Conservation (phyloP, 2,797 vertebrate genomes). For the Tachyglossus aculeatus region DNA sequence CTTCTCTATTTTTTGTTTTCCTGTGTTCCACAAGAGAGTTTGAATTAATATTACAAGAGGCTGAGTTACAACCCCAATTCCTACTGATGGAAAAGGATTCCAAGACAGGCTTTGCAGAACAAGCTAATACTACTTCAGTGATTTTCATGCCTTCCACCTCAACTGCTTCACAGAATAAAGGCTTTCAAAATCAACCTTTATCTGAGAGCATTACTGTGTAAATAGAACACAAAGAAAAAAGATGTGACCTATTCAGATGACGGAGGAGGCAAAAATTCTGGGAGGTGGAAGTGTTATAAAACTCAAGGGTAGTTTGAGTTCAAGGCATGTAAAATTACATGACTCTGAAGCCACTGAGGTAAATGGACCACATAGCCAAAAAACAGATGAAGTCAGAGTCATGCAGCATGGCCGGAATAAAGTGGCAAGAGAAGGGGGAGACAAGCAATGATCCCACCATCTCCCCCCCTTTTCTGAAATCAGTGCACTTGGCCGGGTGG, state of each 20-base stretch:
- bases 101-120: background rate
- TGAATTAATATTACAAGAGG: slow-evolving; percentile 20
- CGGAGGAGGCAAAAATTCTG: slow-evolving; percentile 25
- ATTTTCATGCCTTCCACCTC: slow-evolving; percentile 20
- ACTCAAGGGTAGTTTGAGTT: background rate
- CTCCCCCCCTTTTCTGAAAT: background rate
- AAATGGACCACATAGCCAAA: slow-evolving; percentile 10
- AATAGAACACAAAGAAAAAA: background rate
- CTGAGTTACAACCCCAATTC: slow-evolving; percentile 14
- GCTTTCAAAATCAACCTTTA: slow-evolving; percentile 3
- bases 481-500: background rate
- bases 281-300: slow-evolving; percentile 16
- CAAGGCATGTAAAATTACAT: background rate
- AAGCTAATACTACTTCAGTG: background rate
- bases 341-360: background rate
- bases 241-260: slow-evolving; percentile 6
- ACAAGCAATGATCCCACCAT: background rate
- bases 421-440: background rate
- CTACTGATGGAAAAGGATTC: background rate
- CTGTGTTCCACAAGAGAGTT: slow-evolving; percentile 11
- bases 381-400: background rate
- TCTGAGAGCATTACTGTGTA: background rate
- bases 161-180: slow-evolving; percentile 6
- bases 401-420: background rate
- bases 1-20: no score